Evolutionary conservation across 2,888 invertebrate species (phyloP), one percentile per base, ranked within the genome.

Genomic region (Parapristionchus giblindavisi): DNA sequence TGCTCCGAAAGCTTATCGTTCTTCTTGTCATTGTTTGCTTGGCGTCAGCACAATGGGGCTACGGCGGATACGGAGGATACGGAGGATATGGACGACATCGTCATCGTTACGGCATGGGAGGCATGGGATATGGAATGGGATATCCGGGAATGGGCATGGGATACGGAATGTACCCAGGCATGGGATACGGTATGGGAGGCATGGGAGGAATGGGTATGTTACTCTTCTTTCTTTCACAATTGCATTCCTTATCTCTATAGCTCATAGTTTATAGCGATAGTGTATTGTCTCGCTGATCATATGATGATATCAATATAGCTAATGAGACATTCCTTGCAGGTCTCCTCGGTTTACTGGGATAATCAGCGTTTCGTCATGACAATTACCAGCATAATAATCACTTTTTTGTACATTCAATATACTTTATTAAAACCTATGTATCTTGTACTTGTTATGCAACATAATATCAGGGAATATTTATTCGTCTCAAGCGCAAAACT

Each of bases 141-240:
- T 68, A 68, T 52, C 63, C 63, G 11, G 63, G 63, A 17, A 65
- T 65, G n/a, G n/a, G n/a, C n/a, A 21, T 11, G 48, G 68, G 68
- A 24, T 68, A 68, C 48, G 48, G 48, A 48, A 48, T 48, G 48
- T 48, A 48, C 21, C 48, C 48, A 11, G 48, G 48, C 48, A 48
- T 48, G 48, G 48, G 48, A n/a, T n/a, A n/a, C 63, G 63, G 56
- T 4, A 65, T 65, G 63, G 63, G 63, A 3, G 63, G 63, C 29
- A 65, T 65, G 63, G 63, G n/a, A n/a, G n/a, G 63, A 40, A 65
- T 65, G 63, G 63, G 63, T 3, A n/a, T n/a, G n/a, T n/a, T n/a
- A n/a, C n/a, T n/a, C n/a, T n/a, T n/a, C n/a, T n/a, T n/a, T n/a
- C n/a, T n/a, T n/a, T n/a, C n/a, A n/a, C n/a, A n/a, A n/a, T n/a